Evolutionary conservation across 1,140 invertebrate genomes (phyloP).

Genomic region (Drosophila teissieri): DNA sequence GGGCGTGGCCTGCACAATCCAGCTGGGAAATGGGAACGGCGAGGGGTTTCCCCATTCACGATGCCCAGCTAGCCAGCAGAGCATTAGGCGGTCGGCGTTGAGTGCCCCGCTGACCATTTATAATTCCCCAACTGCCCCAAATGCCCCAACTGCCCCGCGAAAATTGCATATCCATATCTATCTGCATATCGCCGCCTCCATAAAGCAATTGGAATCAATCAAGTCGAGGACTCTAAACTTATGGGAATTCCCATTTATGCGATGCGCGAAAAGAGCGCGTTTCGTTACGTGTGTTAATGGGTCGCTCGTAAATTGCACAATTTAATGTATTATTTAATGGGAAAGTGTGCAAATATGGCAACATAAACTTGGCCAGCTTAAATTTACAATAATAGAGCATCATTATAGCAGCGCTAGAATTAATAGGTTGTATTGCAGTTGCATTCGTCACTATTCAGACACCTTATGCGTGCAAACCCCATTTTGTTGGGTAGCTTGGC

Average conservation of each 20-base stretch:
- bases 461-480: too few species aligned
- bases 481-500: too few species aligned
- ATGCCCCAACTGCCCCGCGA: conserved; percentile 12
- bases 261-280: background rate
- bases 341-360: too few species aligned
- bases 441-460: too few species aligned
- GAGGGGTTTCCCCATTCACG: background rate
- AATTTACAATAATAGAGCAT: too few species aligned
- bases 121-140: conserved; percentile 21
- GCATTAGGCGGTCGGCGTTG: conserved; percentile 9
- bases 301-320: background rate
- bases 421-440: too few species aligned
- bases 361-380: too few species aligned
- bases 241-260: conserved; percentile 15
- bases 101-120: conserved; percentile 25
- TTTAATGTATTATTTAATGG: background rate
- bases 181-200: background rate
- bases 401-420: too few species aligned
- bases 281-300: background rate
- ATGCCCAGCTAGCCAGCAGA: conserved; percentile 5
- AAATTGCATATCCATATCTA: background rate
- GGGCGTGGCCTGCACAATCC: background rate
- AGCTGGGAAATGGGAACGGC: conserved; percentile 4
- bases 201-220: conserved; percentile 3
- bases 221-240: background rate